phyloP scores from a whole-genome alignment of 1,140 invertebrate genomes.

The Eumeta japonica region DNA sequence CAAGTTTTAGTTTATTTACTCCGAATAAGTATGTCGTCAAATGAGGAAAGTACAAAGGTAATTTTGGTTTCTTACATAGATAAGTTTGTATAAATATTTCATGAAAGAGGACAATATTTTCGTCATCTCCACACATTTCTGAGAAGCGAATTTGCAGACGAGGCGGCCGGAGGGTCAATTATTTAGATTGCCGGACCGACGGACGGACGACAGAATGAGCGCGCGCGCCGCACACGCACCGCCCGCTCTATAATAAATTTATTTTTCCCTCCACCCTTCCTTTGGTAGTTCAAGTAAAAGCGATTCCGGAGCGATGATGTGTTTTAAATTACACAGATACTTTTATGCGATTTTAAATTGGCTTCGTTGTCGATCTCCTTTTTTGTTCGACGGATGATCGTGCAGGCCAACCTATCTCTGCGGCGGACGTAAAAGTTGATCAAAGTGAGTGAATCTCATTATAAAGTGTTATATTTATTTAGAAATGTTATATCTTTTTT shows the following conservation, averaged over 20 bases:
- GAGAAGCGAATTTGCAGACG: conserved; percentile 31
- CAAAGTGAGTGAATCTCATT: too few relatives aligned
- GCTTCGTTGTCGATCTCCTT: background rate
- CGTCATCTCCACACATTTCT: conserved; percentile 19
- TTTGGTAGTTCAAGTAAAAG: too few relatives aligned
- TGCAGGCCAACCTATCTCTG: too few relatives aligned
- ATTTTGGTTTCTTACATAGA: conserved; percentile 1
- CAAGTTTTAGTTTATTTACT: background rate
- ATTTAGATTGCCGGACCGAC: conserved; percentile 53
- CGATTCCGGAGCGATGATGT: too few relatives aligned
- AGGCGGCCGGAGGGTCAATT: conserved; percentile 46
- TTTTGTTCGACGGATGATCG: background rate
- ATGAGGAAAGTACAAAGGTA: too few relatives aligned
- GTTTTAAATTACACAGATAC: too few relatives aligned
- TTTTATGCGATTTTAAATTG: background rate
- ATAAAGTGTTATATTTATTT: too few relatives aligned
- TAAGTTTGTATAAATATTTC: conserved; percentile 5
- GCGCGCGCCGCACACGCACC: conserved; percentile 12
- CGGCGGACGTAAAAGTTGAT: too few relatives aligned
- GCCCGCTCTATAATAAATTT: background rate
- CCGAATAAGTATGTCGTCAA: too few relatives aligned
- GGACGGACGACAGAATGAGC: conserved; percentile 33
- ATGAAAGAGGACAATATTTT: conserved; percentile 1
- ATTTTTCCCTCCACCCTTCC: too few relatives aligned
- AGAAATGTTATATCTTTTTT: too few relatives aligned